Base-by-base conservation (phyloP, 2,888 invertebrate genomes). In the Plebejus anna region DNA sequence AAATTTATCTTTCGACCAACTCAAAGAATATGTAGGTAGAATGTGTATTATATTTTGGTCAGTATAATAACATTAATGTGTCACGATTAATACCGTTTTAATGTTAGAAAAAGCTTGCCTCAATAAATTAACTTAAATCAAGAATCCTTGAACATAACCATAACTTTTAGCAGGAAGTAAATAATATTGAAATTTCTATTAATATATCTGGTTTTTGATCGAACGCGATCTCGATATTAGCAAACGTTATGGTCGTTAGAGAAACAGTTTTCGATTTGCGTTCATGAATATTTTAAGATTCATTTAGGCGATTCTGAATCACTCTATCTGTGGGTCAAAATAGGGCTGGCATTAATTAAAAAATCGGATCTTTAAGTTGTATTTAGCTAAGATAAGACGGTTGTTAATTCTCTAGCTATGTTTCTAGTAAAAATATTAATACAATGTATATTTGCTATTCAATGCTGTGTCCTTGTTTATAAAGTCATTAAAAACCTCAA, bases 221-320 rank as follows among this genome's bases (percentile, higher is more conserved):
- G 32, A 66, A 36, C 32, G 13, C 32, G 66, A 66, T 66, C 66
- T 13, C 9, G 4, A 66, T 66, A 66, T 36, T 36, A 66, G 32
- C 13, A 16, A 5, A 66, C 66, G 66, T 36, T 32, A 66, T 66
- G 66, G 66, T 66, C 32, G 4, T 36, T 66, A 36, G 2, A 66
- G 16, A 66, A 66, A 66, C 66, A 66, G 32, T 36, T 66, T 66
- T 66, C 66, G 66, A 66, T 66, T 66, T 66, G 61, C 32, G 22
- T 66, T 11, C 36, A 66, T 66, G 66, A 66, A 66, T 66, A 66
- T 66, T 66, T 22, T 36, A 66, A 66, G 5, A 66, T 32, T 66
- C 11, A 32, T 4, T 66, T 13, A 28, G 32, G 61, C 22, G 61
- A 66, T 66, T 32, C 5, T 22, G 22, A 22, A 4, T 32, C 3